Conservation (phyloP, 1,140 invertebrate species). For the Drosophila willistoni region DNA sequence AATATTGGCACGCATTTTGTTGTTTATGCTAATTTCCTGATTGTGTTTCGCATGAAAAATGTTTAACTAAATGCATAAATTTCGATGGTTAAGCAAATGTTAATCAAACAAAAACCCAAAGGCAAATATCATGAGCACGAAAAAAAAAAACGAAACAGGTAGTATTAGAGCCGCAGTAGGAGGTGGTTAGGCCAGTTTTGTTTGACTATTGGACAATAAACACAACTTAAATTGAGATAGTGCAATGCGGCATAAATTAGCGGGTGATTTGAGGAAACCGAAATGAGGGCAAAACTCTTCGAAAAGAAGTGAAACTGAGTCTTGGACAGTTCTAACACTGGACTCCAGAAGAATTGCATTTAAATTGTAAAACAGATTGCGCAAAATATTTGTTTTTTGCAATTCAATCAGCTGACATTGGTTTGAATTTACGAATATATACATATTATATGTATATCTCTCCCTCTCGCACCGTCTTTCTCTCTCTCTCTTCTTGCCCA, state of each 20-base stretch:
- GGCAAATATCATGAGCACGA: neutral
- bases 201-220: slow-evolving; percentile 45
- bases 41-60: slow-evolving; percentile 59
- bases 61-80: slow-evolving; percentile 57
- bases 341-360: slow-evolving; percentile 46
- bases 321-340: neutral
- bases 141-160: slow-evolving; percentile 29
- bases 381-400: slow-evolving; percentile 55
- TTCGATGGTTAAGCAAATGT: slow-evolving; percentile 43
- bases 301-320: too few species aligned
- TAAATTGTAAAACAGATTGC: slow-evolving; percentile 48
- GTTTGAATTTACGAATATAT: slow-evolving; percentile 8
- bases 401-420: slow-evolving; percentile 73
- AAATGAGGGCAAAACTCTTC: neutral
- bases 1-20: slow-evolving; percentile 55
- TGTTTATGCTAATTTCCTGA: slow-evolving; percentile 47
- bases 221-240: slow-evolving; percentile 39
- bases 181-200: slow-evolving; percentile 50
- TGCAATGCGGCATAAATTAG: slow-evolving; percentile 54
- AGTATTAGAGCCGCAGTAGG: slow-evolving; percentile 21
- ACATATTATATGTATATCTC: neutral
- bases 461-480: too few species aligned
- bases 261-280: slow-evolving; percentile 30
- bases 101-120: slow-evolving; percentile 11
- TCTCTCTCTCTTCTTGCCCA: slow-evolving; percentile 31